Conservation (phyloP, 1,140 invertebrate genomes). For the Neoseiulus cucumeris region DNA sequence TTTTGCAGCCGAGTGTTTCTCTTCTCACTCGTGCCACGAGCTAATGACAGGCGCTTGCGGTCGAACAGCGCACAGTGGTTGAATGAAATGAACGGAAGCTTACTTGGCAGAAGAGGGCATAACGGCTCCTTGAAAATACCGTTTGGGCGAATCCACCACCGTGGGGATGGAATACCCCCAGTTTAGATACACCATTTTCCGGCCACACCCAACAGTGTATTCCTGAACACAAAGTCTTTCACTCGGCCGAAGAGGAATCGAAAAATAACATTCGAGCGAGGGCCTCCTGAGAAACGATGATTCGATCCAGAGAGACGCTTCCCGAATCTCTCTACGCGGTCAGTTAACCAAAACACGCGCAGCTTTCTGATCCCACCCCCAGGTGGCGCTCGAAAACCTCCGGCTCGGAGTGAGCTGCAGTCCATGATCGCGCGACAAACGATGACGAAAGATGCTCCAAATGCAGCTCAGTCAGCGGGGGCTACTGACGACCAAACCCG, state of each 20-base stretch:
- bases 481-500: no score
- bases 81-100: background rate
- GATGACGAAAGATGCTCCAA: no score
- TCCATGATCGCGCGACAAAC: no score
- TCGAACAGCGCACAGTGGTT: no score
- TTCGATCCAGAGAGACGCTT: background rate
- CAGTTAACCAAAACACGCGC: background rate
- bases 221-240: background rate
- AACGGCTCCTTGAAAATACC: background rate
- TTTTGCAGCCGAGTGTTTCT: no score
- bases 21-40: no score
- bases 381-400: no score
- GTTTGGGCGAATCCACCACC: background rate
- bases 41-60: no score
- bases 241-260: background rate
- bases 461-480: no score
- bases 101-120: background rate
- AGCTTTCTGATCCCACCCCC: background rate
- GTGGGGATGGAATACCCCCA: background rate
- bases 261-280: background rate
- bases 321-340: background rate
- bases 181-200: background rate
- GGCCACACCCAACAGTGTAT: background rate
- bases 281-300: background rate
- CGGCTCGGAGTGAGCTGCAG: no score